Evolutionary conservation across 2,888 invertebrate species (phyloP).

Genomic region (Alloscopus bannaensis): DNA sequence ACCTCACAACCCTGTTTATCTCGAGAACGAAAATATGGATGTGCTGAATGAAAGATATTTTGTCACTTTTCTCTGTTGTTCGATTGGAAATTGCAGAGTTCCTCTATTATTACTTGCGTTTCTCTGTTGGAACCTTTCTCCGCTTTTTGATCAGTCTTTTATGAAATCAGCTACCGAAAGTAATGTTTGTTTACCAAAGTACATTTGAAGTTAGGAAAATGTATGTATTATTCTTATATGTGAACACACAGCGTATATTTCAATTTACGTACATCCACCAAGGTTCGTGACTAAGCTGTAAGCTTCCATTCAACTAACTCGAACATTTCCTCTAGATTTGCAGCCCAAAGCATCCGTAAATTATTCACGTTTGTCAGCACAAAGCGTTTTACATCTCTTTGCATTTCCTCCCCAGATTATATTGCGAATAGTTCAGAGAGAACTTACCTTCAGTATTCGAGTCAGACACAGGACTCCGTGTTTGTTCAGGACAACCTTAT

Average conservation of each 20-base stretch:
- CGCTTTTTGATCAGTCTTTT: constrained; percentile 22
- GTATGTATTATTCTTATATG: neutral
- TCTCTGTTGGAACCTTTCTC: constrained; percentile 11
- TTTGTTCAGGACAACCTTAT: too few species aligned
- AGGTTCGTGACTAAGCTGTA: too few species aligned
- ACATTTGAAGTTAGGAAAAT: neutral
- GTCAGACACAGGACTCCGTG: too few species aligned
- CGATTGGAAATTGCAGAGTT: constrained; percentile 9
- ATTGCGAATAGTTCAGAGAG: too few species aligned
- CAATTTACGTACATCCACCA: too few species aligned
- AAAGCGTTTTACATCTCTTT: constrained; percentile 43
- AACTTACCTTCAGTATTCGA: too few species aligned
- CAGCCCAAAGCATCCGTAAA: constrained; percentile 44
- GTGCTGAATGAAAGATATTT: constrained; percentile 1
- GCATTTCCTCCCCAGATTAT: constrained; percentile 44
- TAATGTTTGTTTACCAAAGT: constrained; percentile 36
- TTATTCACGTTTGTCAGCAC: constrained; percentile 52
- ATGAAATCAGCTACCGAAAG: constrained; percentile 43
- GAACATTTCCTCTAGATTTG: constrained; percentile 29
- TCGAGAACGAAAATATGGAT: neutral
- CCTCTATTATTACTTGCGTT: constrained; percentile 8
- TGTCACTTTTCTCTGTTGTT: constrained; percentile 10
- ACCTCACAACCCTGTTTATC: constrained; percentile 24
- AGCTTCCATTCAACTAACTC: constrained; percentile 12
- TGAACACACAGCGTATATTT: neutral